Evolutionary conservation across 2,797 vertebrate genomes (phyloP), one percentile per base, ranked within the genome.

Genomic region (Pipistrellus pipistrellus): DNA sequence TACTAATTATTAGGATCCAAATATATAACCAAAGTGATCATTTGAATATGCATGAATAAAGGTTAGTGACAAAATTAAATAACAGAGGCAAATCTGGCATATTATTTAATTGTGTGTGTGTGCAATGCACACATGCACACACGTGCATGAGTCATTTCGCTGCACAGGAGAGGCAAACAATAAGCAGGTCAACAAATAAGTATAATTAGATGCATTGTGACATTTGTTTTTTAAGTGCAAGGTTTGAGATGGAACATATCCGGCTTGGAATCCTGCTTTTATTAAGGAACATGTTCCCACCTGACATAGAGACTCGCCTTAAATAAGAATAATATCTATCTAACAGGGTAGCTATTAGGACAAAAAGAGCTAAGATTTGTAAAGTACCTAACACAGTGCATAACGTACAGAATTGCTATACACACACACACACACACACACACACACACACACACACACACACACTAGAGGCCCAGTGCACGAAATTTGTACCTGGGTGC

Each of bases 1-100:
- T 55, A 10, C 46, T 75, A 32, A 64, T 30, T 80, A 93, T 94
- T 83, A 88, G 73, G 13, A 44, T 94, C 57, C 89, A 93, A 85
- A 90, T 84, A 59, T n/a, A 93, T 38, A 77, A 57, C 48, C 14
- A 85, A 64, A 13, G 35, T 48, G 64, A 90, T 10, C 18, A 71
- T 85, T n/a, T 84, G 38, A 94, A 84, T 41, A 68, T 85, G 20
- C 17, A 73, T 18, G 32, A 66, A 41, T 30, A 66, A 68, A 85
- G 10, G 25, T 59, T 51, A 38, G 25, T 30, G 23, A 83, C 92
- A 87, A 82, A 87, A 66, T 72, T 53, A 75, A 94, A 66, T 32
- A n/a, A 66, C 51, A 62, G 53, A 66, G 25, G 78, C 32, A 94
- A 85, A 92, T 38, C 11, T 17, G 48, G 2, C 41, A 38, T 86